A percentile compares a stretch with the other conserved stretches of the same genome.
phyloP scores from a whole-genome alignment of 2,113 vertebrate species.

The Chrysemys picta region DNA sequence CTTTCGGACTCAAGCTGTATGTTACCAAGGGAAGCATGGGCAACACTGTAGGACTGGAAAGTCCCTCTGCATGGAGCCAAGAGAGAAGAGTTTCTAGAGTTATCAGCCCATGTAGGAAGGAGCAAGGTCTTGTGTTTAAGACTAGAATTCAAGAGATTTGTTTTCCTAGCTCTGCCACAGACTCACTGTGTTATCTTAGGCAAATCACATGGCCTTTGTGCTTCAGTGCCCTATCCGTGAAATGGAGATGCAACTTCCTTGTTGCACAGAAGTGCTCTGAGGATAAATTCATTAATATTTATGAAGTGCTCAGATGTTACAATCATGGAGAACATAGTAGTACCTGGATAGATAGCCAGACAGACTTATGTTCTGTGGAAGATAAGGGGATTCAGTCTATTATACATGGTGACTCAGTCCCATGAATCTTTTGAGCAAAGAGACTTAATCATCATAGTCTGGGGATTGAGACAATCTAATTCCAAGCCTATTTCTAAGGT shows the following conservation, averaged over 20 bases:
- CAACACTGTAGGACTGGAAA: conserved; percentile 21
- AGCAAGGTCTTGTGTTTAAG: not conserved
- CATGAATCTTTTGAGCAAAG: not conserved
- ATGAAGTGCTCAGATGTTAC: not conserved
- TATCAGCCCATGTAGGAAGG: conserved; percentile 38
- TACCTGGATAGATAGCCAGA: conserved; percentile 5
- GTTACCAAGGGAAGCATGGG: conserved; percentile 32
- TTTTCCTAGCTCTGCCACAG: not conserved
- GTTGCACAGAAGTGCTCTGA: not conserved
- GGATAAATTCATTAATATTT: not conserved
- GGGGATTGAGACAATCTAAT: not conserved
- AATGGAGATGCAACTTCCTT: conserved; percentile 12
- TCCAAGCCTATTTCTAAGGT: not conserved
- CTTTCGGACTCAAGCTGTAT: conserved; percentile 34
- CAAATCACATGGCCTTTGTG: conserved; percentile 9
- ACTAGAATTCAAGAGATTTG: not conserved
- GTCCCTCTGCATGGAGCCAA: not conserved
- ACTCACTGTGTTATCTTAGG: not conserved
- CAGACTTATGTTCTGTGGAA: not conserved
- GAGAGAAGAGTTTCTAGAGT: conserved; percentile 29
- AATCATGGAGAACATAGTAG: not conserved
- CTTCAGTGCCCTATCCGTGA: conserved; percentile 4
- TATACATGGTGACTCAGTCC: not conserved
- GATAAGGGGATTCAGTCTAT: not conserved
- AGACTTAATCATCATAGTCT: not conserved